A percentile compares a stretch with the other conserved stretches of the same genome.
Evolutionary conservation across 2,888 invertebrate genomes (phyloP).

Genomic region (Drosophila imparisetae): DNA sequence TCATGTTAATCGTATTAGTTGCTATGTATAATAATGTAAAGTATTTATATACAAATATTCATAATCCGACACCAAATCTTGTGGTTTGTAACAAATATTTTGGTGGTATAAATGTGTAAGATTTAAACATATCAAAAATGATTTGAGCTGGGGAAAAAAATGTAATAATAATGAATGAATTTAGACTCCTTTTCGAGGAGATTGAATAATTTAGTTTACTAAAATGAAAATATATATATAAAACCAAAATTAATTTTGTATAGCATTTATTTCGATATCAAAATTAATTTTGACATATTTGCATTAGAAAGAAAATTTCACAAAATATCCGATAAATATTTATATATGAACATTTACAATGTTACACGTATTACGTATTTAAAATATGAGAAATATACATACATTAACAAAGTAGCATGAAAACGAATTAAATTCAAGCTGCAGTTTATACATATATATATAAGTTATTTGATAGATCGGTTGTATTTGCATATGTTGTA

Average conservation of each 20-base stretch:
- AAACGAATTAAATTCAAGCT: slow-evolving; percentile 11
- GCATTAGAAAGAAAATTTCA: neutral
- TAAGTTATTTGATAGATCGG: slow-evolving; percentile 28
- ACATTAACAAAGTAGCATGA: neutral
- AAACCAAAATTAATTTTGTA: neutral
- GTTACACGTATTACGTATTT: slow-evolving; percentile 1
- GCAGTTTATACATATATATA: slow-evolving; percentile 2
- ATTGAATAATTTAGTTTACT: neutral
- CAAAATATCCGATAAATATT: slow-evolving; percentile 10
- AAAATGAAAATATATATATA: slow-evolving; percentile 2
- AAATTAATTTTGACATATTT: neutral
- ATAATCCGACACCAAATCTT: neutral
- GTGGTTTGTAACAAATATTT: neutral
- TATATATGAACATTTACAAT: slow-evolving; percentile 12
- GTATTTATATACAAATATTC: slow-evolving; percentile 12
- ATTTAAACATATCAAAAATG: neutral
- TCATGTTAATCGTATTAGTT: slow-evolving; percentile 1
- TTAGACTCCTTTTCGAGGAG: neutral
- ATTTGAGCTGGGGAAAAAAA: neutral
- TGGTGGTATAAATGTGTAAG: neutral
- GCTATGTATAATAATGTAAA: slow-evolving; percentile 25
- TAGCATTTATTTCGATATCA: slow-evolving; percentile 18
- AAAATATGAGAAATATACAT: neutral
- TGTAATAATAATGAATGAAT: neutral
- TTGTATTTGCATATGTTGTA: slow-evolving; percentile 50